Conservation (phyloP, 2,888 invertebrate genomes). For the Drosophila kuntzei region DNA sequence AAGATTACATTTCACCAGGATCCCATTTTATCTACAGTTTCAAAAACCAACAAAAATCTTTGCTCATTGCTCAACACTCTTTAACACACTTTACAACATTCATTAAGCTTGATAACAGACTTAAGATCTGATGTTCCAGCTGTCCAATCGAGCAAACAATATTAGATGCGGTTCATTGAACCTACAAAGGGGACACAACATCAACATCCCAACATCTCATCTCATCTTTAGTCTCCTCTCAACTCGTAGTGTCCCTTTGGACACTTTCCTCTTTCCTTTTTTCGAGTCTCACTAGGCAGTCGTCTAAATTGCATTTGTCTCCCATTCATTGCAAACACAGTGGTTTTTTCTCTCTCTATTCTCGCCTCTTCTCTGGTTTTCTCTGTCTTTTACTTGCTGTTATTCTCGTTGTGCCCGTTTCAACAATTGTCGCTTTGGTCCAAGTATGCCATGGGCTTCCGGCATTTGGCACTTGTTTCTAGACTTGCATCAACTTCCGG, state of each 20-base stretch:
- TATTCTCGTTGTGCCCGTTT: slow-evolving; percentile 23
- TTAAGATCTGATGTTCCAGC: slow-evolving; percentile 8
- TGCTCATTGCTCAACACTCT: background rate
- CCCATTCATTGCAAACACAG: slow-evolving; percentile 31
- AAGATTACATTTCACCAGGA: background rate
- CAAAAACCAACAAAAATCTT: background rate
- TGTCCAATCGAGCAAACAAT: slow-evolving; percentile 46
- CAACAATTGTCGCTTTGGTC: slow-evolving; percentile 37
- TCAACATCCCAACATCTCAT: background rate
- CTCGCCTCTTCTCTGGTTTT: background rate
- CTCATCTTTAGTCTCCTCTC: background rate
- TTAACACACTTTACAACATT: slow-evolving; percentile 2
- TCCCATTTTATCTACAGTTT: background rate
- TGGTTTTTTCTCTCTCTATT: slow-evolving; percentile 15
- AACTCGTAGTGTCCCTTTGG: background rate
- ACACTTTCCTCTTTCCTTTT: too few relatives aligned
- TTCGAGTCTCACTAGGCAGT: background rate
- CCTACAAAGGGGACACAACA: slow-evolving; percentile 16
- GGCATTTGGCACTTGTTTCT: slow-evolving; percentile 80
- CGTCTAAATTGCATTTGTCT: slow-evolving; percentile 60
- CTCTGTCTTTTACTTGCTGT: slow-evolving; percentile 6
- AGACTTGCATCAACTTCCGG: slow-evolving; percentile 78
- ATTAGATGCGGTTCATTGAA: slow-evolving; percentile 52
- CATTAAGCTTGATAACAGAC: background rate
- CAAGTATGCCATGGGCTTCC: slow-evolving; percentile 68